Evolutionary conservation across 2,888 invertebrate genomes (phyloP).

Genomic region (Meteorus cinctellus): DNA sequence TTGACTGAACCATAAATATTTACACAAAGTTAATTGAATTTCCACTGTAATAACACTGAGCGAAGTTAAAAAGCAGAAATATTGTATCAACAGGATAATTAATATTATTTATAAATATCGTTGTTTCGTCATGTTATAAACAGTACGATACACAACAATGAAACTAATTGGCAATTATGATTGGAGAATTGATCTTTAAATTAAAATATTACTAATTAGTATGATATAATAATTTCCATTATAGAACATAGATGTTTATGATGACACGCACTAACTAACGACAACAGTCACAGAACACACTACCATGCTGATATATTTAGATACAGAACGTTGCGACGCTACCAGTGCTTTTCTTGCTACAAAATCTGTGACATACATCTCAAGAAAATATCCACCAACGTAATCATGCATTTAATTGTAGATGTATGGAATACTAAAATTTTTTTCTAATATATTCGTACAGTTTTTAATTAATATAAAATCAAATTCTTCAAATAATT

Average conservation of each 20-base stretch:
- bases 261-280: background rate
- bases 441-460: background rate
- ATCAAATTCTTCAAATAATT: background rate
- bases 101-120: conserved; percentile 6
- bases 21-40: conserved; percentile 47
- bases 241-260: background rate
- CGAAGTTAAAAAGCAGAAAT: background rate
- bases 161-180: too few relatives aligned
- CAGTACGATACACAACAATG: too few relatives aligned
- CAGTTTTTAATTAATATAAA: background rate
- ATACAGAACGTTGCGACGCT: conserved; percentile 53
- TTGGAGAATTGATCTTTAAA: too few relatives aligned
- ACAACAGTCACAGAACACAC: conserved; percentile 50
- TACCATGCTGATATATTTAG: conserved; percentile 63
- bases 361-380: conserved; percentile 61
- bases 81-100: background rate
- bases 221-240: background rate
- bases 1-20: conserved; percentile 41
- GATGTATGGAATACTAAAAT: background rate
- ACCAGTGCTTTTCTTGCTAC: conserved; percentile 54
- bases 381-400: conserved; percentile 42
- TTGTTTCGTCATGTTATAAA: background rate
- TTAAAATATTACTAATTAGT: background rate
- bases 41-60: background rate
- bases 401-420: conserved; percentile 1